Percentiles rank a stretch among this genome's conserved stretches.
Evolutionary conservation across 2,797 vertebrate genomes (phyloP).

Genomic region (Cuculus canorus): DNA sequence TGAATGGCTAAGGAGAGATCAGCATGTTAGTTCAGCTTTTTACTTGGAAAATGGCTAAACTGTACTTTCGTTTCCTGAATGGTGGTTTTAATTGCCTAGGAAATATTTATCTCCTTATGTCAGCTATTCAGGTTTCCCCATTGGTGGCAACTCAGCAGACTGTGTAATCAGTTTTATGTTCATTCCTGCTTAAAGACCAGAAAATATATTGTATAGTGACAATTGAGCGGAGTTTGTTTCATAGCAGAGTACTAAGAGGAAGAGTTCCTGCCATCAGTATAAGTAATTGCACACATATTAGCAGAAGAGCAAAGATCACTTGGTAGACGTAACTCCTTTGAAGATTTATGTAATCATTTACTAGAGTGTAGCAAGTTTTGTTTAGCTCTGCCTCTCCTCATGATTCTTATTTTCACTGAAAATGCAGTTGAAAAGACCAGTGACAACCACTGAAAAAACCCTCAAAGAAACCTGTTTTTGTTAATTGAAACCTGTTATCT

Average conservation of each 20-base stretch:
- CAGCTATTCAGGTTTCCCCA: neutral
- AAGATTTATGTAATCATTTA: neutral
- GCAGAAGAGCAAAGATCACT: conserved; percentile 17
- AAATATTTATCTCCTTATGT: neutral
- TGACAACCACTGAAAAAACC: neutral
- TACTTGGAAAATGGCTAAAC: neutral
- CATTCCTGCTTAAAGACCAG: neutral
- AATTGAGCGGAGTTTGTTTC: neutral
- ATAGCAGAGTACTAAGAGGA: neutral
- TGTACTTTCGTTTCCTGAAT: neutral
- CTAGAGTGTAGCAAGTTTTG: neutral
- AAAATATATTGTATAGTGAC: neutral
- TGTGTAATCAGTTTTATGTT: neutral
- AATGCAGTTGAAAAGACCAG: neutral
- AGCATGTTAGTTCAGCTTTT: neutral
- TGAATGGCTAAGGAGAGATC: neutral
- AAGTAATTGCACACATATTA: neutral
- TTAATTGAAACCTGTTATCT: neutral
- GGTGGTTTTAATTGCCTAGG: neutral
- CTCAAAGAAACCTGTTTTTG: neutral
- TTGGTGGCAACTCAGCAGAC: neutral
- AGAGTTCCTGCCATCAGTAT: neutral
- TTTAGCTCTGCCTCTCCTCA: neutral
- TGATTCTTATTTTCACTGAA: neutral
- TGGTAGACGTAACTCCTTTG: neutral